Evolutionary conservation across 1,140 invertebrate species (phyloP), one percentile per base, ranked within the genome.

Genomic region (Leptinotarsa defecta): DNA sequence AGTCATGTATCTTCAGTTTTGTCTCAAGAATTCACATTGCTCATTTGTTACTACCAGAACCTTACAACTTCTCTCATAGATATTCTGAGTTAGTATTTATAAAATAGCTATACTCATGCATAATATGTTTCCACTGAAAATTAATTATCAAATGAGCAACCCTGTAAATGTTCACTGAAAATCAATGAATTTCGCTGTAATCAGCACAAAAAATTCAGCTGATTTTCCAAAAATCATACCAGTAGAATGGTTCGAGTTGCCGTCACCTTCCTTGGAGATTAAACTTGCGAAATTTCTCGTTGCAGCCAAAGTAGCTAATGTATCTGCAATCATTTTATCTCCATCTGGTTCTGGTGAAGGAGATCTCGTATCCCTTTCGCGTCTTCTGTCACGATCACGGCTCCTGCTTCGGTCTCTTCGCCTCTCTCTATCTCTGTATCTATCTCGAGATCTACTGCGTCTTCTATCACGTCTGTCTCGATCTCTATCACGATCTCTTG

Each of bases 351-450:
- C 75, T 27, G 76, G 76, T 19, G 81, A 77, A 17, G 77, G 89
- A 82, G 88, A 88, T 72, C 88, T 88, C 75, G 87, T 88, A 13
- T 88, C 87, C 62, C 88, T 86, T 76, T 87, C 89, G 8, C 88
- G 86, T 62, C 86, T 84, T 67, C 82, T 82, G 19, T 84, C 65
- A 83, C 84, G n/a, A 81, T 73, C 49, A 86, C 88, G 49, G 86
- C 86, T 74, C 81, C 83, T 78, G 48, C 83, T 81, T 17, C 85
- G 81, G 67, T 88, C 87, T 70, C 87, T 85, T n/a, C 88, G 86
- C 48, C 88, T 85, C 15, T 88, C 86, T 77, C 88, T 87, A 20
- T 88, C 87, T 73, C 88, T 80, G 48, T 88, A 87, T 68, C 88
- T 86, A 61, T 86, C 84, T n/a, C 87, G 80, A 15, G 87, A 86